A percentile compares a stretch with the other conserved stretches of the same genome.
These are phyloP conservation scores for Ramphastos sulfuratus DNA, from an alignment of 2,113 vertebrate species.

Conservation along the genomic window DNA sequence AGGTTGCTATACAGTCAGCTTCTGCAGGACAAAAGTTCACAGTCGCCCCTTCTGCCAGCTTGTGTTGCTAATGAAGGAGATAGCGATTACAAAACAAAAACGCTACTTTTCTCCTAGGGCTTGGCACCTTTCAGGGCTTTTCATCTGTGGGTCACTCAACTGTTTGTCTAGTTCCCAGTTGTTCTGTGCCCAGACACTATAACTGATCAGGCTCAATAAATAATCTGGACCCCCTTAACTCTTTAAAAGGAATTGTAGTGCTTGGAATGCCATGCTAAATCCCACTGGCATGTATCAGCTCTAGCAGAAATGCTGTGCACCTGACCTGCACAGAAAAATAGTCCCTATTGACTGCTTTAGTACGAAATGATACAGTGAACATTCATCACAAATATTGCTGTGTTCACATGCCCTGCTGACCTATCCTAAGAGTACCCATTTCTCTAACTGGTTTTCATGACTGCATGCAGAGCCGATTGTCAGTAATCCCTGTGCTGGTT, in stretches of 20 bases:
- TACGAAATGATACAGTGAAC: not conserved
- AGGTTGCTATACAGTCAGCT: not conserved
- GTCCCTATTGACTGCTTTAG: not conserved
- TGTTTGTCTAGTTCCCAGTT: not conserved
- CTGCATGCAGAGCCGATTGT: not conserved
- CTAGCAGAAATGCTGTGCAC: not conserved
- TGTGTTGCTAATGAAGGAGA: not conserved
- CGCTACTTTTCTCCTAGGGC: not conserved
- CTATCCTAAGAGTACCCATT: not conserved
- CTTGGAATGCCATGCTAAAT: not conserved
- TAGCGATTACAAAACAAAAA: not conserved
- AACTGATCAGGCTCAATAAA: not conserved
- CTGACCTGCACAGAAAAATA: not conserved
- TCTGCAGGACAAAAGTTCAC: not conserved
- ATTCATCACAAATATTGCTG: not conserved
- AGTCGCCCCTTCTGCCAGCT: not conserved
- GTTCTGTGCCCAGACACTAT: not conserved
- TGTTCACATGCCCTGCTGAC: not conserved
- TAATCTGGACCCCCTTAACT: not conserved
- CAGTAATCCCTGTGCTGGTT: not conserved
- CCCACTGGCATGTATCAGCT: not conserved
- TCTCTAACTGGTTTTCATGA: not conserved
- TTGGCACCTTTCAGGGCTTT: not conserved
- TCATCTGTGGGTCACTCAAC: fast-evolving
- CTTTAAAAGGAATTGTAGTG: not conserved